Percentiles rank a stretch among this genome's conserved stretches.
phyloP scores from a whole-genome alignment of 2,888 invertebrate species.

The Eulithis prunata region DNA sequence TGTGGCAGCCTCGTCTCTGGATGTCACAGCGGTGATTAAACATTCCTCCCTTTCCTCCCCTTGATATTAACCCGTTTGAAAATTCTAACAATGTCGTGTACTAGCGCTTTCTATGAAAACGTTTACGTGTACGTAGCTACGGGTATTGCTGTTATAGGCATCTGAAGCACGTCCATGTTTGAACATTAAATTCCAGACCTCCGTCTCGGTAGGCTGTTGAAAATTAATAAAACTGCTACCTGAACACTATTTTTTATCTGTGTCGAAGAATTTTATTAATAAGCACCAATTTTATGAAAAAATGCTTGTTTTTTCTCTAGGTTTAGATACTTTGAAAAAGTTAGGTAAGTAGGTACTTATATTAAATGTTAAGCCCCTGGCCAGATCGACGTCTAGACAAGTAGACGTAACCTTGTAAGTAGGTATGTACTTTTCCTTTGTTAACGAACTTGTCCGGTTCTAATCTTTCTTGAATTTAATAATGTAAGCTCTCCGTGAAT shows the following conservation, averaged over 20 bases:
- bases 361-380: background rate
- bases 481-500: conserved; percentile 43
- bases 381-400: background rate
- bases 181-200: conserved; percentile 41
- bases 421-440: background rate
- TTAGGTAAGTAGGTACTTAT: too few relatives aligned
- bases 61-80: conserved; percentile 76
- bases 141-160: conserved; percentile 37
- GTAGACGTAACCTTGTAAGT: background rate
- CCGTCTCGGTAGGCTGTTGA: conserved; percentile 17
- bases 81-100: conserved; percentile 74
- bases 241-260: conserved; percentile 12
- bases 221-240: conserved; percentile 28
- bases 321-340: too few relatives aligned
- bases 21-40: conserved; percentile 76
- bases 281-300: too few relatives aligned
- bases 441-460: background rate
- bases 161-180: conserved; percentile 42
- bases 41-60: conserved; percentile 72
- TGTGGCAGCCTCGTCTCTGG: conserved; percentile 50
- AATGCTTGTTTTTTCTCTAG: too few relatives aligned
- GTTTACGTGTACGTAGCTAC: conserved; percentile 32
- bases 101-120: conserved; percentile 62
- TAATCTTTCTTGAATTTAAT: conserved; percentile 33
- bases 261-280: background rate